These are phyloP conservation scores for Heliocidaris erythrogramma DNA, from an alignment of 35 echinoderm and acorn worm genomes.

Conservation along the genomic window DNA sequence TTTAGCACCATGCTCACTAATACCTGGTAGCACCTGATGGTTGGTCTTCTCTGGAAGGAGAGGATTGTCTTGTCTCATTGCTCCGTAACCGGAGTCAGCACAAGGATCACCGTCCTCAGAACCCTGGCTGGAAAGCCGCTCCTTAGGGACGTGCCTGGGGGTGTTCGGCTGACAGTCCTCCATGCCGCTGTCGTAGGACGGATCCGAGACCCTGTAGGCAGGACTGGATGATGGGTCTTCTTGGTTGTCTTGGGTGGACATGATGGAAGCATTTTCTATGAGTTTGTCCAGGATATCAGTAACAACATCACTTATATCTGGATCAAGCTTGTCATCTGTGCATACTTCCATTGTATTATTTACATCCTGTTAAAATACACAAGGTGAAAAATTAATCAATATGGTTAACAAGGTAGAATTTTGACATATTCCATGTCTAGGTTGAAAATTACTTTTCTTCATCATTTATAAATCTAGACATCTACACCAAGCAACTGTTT, in stretches of 20 bases:
- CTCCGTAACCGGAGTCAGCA: background rate
- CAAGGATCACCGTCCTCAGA: constrained; percentile 14
- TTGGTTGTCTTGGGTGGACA: background rate
- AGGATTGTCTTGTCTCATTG: background rate
- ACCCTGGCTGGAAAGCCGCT: background rate
- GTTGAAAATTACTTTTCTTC: too few species aligned
- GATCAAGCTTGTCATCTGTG: background rate
- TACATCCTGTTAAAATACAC: constrained; percentile 5
- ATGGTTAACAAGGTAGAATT: too few species aligned
- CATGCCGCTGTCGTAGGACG: constrained; percentile 1
- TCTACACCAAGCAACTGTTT: too few species aligned
- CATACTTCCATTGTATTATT: constrained; percentile 5
- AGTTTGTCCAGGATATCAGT: constrained; percentile 8
- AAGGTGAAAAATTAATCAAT: background rate
- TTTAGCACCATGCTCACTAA: constrained; percentile 20
- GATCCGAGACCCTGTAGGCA: background rate
- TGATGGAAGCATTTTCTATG: background rate
- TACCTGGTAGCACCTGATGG: constrained; percentile 1
- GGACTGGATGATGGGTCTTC: background rate
- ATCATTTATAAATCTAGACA: too few species aligned
- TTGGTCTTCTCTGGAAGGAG: background rate
- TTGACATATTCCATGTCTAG: too few species aligned
- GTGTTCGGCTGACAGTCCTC: constrained; percentile 7
- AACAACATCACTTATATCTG: background rate
- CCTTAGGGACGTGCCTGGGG: background rate